phyloP scores from a whole-genome alignment of 1,140 invertebrate species.

The Drosophila mojavensis region DNA sequence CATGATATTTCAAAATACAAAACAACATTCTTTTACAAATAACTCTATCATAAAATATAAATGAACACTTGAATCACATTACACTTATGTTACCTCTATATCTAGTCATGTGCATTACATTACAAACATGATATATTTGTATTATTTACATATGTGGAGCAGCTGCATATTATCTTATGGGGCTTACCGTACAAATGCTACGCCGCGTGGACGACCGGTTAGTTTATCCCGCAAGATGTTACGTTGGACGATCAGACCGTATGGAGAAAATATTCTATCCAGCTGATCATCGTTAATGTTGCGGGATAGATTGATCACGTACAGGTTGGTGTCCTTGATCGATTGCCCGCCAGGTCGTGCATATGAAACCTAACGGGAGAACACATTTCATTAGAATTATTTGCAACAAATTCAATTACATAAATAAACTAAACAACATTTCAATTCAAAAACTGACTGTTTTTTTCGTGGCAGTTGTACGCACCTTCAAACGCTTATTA shows the following conservation, averaged over 20 bases:
- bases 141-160: too few species aligned
- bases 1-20: too few species aligned
- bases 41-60: too few species aligned
- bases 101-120: too few species aligned
- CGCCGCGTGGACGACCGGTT: constrained; percentile 93
- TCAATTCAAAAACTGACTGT: neutral
- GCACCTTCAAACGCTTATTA: constrained; percentile 92
- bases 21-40: too few species aligned
- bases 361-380: constrained; percentile 90
- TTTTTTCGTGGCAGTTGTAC: constrained; percentile 7
- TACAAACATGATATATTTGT: too few species aligned
- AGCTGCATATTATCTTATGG: neutral
- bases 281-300: constrained; percentile 92
- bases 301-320: constrained; percentile 96
- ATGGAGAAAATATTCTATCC: constrained; percentile 92
- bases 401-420: too few species aligned
- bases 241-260: constrained; percentile 94
- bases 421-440: too few species aligned
- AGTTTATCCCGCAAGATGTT: constrained; percentile 94
- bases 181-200: constrained; percentile 94
- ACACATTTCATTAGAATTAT: too few species aligned
- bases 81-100: too few species aligned
- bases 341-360: constrained; percentile 95
- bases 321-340: constrained; percentile 97
- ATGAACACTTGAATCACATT: too few species aligned